A percentile compares a stretch with the other conserved stretches of the same genome.
Evolutionary conservation across 2,113 vertebrate genomes (phyloP).

Genomic region (Ginglymostoma cirratum): DNA sequence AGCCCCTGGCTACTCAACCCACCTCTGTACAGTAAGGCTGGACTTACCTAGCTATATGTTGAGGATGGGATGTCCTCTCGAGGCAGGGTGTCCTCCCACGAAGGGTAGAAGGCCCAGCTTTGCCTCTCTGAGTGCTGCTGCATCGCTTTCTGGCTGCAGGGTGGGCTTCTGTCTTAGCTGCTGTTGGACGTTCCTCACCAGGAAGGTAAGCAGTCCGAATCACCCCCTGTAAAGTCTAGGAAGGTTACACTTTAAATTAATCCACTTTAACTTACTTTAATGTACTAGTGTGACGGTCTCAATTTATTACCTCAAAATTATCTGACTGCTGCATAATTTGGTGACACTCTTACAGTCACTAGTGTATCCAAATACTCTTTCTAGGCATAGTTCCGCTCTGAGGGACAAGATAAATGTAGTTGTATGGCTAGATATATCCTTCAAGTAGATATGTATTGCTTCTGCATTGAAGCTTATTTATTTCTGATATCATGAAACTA

Average conservation of each 20-base stretch:
- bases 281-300: neutral
- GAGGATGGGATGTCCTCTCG: too few species aligned
- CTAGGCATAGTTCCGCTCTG: neutral
- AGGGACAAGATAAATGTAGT: neutral
- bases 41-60: too few species aligned
- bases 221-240: neutral
- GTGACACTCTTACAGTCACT: neutral
- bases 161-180: too few species aligned
- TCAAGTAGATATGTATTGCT: neutral
- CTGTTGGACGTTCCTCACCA: too few species aligned
- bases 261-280: neutral
- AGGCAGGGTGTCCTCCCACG: too few species aligned
- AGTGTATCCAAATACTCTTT: neutral
- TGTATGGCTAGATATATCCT: neutral
- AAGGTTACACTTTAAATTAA: neutral
- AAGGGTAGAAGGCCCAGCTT: too few species aligned
- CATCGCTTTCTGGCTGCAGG: too few species aligned
- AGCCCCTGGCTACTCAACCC: too few species aligned
- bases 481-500: neutral
- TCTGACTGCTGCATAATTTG: neutral
- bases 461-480: neutral
- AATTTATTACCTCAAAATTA: conserved; percentile 3
- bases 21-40: too few species aligned
- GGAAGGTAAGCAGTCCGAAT: too few species aligned
- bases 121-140: too few species aligned